Percentiles rank a stretch among this genome's conserved stretches.
Evolutionary conservation across 2,888 invertebrate genomes (phyloP).

Genomic region (Adela reaumurella): DNA sequence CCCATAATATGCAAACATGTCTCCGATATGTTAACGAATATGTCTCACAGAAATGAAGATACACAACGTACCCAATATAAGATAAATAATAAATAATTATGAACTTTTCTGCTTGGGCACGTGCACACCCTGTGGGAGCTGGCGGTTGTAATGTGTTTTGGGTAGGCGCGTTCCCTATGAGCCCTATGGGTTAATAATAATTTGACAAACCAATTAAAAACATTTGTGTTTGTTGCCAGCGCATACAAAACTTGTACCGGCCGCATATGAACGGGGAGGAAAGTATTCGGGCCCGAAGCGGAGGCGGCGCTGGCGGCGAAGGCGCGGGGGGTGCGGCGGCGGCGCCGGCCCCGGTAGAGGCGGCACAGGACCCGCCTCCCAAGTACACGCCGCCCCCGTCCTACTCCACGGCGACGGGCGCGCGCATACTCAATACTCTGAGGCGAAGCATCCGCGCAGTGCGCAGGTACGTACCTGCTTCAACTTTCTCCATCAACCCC

Average conservation of each 20-base stretch:
- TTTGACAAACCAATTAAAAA: too few relatives aligned
- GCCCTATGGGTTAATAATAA: too few relatives aligned
- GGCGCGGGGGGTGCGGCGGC: conserved; percentile 18
- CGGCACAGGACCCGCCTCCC: conserved; percentile 75
- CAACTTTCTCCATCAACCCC: too few relatives aligned
- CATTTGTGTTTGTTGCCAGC: conserved; percentile 59
- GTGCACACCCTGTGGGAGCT: too few relatives aligned
- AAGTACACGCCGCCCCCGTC: conserved; percentile 93
- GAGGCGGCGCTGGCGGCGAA: conserved; percentile 9
- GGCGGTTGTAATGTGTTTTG: too few relatives aligned
- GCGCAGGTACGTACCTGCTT: conserved; percentile 30
- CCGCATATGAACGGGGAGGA: conserved; percentile 57
- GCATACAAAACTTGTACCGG: conserved; percentile 79
- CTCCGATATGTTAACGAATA: too few relatives aligned
- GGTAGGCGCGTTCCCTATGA: too few relatives aligned
- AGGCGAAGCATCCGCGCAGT: conserved; percentile 74
- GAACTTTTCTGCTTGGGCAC: too few relatives aligned
- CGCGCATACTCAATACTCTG: conserved; percentile 74
- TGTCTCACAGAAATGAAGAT: too few relatives aligned
- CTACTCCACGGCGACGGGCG: conserved; percentile 88
- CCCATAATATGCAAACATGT: too few relatives aligned
- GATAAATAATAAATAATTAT: too few relatives aligned
- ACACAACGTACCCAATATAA: too few relatives aligned
- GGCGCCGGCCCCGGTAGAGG: conserved; percentile 14
- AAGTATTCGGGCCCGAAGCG: conserved; percentile 19